Conservation (phyloP, 2,888 invertebrate genomes). For the Rotaria sp. region DNA sequence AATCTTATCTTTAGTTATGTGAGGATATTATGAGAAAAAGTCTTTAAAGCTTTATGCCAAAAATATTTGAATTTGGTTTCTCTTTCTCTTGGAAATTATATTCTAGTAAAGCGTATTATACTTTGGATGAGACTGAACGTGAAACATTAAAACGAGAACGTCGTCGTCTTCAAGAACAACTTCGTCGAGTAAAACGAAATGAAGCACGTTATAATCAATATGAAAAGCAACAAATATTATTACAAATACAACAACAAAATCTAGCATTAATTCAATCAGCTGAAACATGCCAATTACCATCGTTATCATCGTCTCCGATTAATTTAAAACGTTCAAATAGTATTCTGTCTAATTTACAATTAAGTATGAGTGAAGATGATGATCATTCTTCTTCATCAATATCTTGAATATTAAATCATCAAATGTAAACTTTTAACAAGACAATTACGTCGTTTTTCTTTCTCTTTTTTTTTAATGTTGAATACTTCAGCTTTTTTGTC, state of each 20-base stretch:
- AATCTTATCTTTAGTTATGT: no score
- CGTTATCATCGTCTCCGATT: background rate
- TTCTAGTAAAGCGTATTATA: constrained; percentile 48
- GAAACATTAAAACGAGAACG: constrained; percentile 98
- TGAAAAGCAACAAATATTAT: background rate
- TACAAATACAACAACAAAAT: background rate
- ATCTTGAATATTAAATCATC: no score
- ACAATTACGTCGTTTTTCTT: background rate
- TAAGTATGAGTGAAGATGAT: background rate
- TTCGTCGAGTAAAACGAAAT: constrained; percentile 34
- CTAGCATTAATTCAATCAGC: background rate
- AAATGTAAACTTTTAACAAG: background rate
- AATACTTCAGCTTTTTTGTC: background rate
- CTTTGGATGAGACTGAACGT: constrained; percentile 89
- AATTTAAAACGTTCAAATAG: background rate
- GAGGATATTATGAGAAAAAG: no score
- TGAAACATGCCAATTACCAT: background rate
- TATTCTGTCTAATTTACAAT: background rate
- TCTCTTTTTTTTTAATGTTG: background rate
- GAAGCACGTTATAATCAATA: constrained; percentile 21
- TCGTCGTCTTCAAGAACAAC: constrained; percentile 58
- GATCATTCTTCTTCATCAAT: background rate
- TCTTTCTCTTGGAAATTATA: no score
- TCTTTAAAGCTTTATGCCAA: no score
- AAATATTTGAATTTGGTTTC: no score